A percentile compares a stretch with the other conserved stretches of the same genome.
These are phyloP conservation scores for Notoglanidium macrostoma DNA, from an alignment of 2,797 vertebrate genomes.

Conservation along the genomic window DNA sequence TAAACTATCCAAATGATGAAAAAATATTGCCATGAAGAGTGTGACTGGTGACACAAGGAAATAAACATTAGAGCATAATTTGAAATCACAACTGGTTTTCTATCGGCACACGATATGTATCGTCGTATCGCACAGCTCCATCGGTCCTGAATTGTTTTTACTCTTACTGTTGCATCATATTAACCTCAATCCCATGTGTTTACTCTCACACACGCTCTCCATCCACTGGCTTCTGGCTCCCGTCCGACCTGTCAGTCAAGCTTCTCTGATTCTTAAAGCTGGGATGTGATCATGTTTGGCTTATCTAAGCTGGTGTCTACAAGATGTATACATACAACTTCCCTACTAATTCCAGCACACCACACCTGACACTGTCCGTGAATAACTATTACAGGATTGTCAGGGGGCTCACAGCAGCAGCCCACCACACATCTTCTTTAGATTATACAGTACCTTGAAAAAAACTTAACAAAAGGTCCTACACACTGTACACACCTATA, in stretches of 20 bases:
- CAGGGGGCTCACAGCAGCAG: neutral
- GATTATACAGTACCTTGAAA: neutral
- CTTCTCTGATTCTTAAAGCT: neutral
- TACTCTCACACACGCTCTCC: neutral
- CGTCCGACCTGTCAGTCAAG: neutral
- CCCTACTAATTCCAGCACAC: neutral
- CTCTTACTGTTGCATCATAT: neutral
- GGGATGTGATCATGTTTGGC: neutral
- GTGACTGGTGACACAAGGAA: too few relatives aligned
- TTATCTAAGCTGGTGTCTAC: too few relatives aligned
- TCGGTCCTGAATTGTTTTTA: neutral
- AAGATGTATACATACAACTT: neutral
- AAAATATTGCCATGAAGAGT: too few relatives aligned
- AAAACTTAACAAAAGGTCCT: neutral
- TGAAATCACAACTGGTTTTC: too few relatives aligned
- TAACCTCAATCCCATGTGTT: neutral
- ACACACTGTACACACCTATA: neutral
- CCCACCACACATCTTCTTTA: neutral
- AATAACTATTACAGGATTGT: conserved; percentile 1
- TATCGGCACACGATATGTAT: too few relatives aligned
- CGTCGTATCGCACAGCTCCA: neutral
- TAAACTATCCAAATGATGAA: too few relatives aligned
- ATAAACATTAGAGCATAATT: too few relatives aligned
- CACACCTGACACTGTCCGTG: neutral
- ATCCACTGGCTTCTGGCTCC: neutral